These are phyloP conservation scores for Nettapus auritus DNA, from an alignment of 2,113 vertebrate genomes.

Conservation along the genomic window DNA sequence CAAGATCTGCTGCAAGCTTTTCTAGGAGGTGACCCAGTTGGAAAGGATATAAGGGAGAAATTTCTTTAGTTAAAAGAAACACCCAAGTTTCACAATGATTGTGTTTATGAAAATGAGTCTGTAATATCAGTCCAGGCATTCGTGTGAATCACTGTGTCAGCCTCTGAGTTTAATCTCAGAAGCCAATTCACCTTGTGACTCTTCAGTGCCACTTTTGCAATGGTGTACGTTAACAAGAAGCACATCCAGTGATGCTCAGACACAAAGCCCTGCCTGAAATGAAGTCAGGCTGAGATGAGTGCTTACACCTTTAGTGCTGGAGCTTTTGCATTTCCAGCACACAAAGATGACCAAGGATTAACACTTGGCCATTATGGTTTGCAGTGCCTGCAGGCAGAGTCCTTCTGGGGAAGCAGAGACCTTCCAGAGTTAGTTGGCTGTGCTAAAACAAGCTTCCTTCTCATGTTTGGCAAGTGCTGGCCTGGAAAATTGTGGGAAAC, in stretches of 20 bases:
- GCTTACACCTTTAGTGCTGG: background rate
- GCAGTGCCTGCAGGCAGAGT: background rate
- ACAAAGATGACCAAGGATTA: background rate
- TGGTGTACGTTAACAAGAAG: background rate
- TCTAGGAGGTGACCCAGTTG: background rate
- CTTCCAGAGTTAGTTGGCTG: background rate
- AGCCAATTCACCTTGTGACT: background rate
- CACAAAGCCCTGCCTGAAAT: background rate
- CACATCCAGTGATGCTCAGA: background rate
- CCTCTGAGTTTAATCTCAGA: background rate
- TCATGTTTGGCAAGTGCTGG: background rate
- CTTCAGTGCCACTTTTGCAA: background rate
- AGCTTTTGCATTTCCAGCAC: background rate
- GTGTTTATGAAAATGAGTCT: background rate
- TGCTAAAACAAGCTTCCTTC: background rate
- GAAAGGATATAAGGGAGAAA: background rate
- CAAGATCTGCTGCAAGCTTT: background rate
- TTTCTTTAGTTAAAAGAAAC: background rate
- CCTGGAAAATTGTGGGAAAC: background rate
- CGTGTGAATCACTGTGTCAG: fast-evolving
- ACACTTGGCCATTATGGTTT: background rate
- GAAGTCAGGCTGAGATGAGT: background rate
- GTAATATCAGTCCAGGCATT: background rate
- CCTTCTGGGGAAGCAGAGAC: background rate
- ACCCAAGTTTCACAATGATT: fast-evolving